phyloP scores from a whole-genome alignment of 2,888 invertebrate genomes.

The Coremacera marginata region DNA sequence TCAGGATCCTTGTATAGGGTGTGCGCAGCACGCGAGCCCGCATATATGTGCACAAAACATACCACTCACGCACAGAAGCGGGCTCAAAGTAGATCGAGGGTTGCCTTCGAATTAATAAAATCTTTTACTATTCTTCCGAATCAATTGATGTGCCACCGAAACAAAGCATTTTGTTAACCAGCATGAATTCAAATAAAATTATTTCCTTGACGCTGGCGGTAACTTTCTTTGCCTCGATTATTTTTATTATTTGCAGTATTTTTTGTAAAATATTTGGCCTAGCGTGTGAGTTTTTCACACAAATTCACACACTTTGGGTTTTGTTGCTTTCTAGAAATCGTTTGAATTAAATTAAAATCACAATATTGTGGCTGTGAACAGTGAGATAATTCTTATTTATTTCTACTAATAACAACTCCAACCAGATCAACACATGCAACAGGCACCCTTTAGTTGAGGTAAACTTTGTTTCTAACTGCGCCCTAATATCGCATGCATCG shows the following conservation, averaged over 20 bases:
- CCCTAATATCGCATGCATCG: neutral
- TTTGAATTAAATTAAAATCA: too few species aligned
- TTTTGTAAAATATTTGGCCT: too few species aligned
- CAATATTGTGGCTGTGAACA: too few species aligned
- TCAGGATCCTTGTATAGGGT: neutral
- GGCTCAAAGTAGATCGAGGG: neutral
- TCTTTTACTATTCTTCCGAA: neutral
- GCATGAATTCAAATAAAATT: neutral
- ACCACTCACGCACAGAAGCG: neutral
- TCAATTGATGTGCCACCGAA: neutral
- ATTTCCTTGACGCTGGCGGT: too few species aligned
- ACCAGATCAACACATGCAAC: neutral
- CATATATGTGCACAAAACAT: neutral
- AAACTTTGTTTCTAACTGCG: neutral
- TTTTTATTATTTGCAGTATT: too few species aligned
- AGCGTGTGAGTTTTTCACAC: too few species aligned
- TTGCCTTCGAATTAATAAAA: neutral
- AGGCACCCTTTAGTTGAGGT: conserved; percentile 2
- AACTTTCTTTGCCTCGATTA: too few species aligned
- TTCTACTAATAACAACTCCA: neutral
- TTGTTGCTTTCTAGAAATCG: too few species aligned
- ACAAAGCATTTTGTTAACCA: neutral
- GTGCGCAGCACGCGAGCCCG: conserved; percentile 4
- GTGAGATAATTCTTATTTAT: neutral
- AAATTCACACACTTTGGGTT: too few species aligned